Conservation (phyloP, 53 echinoderm and acorn worm genomes). For the Mesocentrotus franciscanus region DNA sequence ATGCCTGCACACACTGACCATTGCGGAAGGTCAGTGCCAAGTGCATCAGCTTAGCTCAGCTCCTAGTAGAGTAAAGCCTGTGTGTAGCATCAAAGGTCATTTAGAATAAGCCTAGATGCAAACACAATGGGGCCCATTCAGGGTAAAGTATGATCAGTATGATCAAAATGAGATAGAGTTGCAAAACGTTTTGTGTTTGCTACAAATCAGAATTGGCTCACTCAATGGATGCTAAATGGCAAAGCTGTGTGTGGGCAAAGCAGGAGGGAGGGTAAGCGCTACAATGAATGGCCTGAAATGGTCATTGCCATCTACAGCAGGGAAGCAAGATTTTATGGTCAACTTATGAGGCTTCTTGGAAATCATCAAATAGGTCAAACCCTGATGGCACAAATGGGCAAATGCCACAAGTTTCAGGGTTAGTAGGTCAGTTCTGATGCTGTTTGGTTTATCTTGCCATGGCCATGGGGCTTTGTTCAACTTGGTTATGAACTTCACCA, state of each 20-base stretch:
- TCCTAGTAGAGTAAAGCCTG: conserved; percentile 7
- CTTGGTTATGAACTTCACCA: conserved; percentile 30
- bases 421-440: conserved; percentile 45
- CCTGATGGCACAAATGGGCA: conserved; percentile 9
- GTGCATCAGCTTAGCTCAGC: conserved; percentile 29
- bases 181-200: conserved; percentile 59
- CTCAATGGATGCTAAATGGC: conserved; percentile 2
- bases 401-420: conserved; percentile 42
- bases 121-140: conserved; percentile 55
- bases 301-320: conserved; percentile 45
- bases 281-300: conserved; percentile 52
- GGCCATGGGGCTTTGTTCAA: conserved; percentile 41
- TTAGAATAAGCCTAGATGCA: conserved; percentile 23
- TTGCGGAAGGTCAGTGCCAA: conserved; percentile 50
- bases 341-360: conserved; percentile 28
- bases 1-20: conserved; percentile 31
- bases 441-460: background rate
- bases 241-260: conserved; percentile 6
- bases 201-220: background rate
- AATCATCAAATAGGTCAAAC: conserved; percentile 53
- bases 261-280: conserved; percentile 41
- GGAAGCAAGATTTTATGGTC: background rate
- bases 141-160: conserved; percentile 25
- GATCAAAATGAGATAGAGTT: conserved; percentile 51
- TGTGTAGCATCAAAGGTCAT: conserved; percentile 42